phyloP scores from a whole-genome alignment of 1,140 invertebrate species.

The Panonychus citri region DNA sequence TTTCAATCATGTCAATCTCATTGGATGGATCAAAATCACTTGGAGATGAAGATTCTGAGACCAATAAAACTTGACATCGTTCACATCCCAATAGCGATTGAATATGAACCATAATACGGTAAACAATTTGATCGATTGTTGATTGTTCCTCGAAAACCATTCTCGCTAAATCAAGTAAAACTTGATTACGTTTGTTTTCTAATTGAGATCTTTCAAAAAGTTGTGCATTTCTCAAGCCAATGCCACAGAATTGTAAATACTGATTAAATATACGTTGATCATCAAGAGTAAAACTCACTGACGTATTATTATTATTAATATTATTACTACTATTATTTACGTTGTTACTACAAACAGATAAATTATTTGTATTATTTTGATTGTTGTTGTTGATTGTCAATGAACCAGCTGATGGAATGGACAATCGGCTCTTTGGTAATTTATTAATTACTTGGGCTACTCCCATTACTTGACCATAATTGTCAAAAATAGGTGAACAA shows the following conservation, averaged over 20 bases:
- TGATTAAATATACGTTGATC: slow-evolving; percentile 77
- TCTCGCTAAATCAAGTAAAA: slow-evolving; percentile 68
- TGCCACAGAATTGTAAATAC: slow-evolving; percentile 86
- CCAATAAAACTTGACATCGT: slow-evolving; percentile 61
- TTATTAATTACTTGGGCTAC: slow-evolving; percentile 94
- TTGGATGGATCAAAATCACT: neutral
- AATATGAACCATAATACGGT: slow-evolving; percentile 77
- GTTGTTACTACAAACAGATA: neutral
- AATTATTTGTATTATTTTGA: neutral
- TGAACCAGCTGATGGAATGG: slow-evolving; percentile 18
- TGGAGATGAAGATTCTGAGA: slow-evolving; percentile 31
- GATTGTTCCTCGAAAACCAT: slow-evolving; percentile 94
- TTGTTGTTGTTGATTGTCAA: neutral
- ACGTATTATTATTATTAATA: slow-evolving; percentile 14
- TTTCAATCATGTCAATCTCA: neutral
- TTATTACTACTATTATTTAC: neutral
- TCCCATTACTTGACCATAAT: slow-evolving; percentile 74
- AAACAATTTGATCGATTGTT: slow-evolving; percentile 80
- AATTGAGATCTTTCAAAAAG: slow-evolving; percentile 76
- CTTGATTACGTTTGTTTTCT: slow-evolving; percentile 84
- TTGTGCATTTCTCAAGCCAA: slow-evolving; percentile 76
- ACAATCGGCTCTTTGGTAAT: slow-evolving; percentile 26
- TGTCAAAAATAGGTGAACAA: slow-evolving; percentile 89
- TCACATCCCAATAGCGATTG: slow-evolving; percentile 81
- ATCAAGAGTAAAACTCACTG: slow-evolving; percentile 39